phyloP scores from a whole-genome alignment of 2,888 invertebrate genomes.

The Apamea anceps region DNA sequence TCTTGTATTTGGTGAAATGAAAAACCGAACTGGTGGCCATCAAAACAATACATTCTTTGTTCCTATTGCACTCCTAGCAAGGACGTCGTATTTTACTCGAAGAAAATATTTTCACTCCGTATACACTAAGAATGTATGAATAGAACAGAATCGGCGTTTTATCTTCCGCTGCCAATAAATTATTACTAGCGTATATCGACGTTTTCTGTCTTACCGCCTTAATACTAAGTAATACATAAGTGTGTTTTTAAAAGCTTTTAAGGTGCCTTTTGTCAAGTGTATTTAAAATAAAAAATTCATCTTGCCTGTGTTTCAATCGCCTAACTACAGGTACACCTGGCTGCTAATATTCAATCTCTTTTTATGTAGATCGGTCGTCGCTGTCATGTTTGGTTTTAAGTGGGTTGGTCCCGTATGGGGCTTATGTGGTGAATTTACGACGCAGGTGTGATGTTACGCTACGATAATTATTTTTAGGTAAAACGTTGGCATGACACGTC shows the following conservation, averaged over 20 bases:
- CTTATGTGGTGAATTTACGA: not conserved
- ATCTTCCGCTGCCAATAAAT: slow-evolving; percentile 30
- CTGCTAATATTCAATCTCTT: not conserved
- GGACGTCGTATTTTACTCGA: not conserved
- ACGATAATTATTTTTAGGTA: not conserved
- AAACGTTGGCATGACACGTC: not conserved
- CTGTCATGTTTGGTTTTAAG: not conserved
- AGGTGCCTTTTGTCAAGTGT: not conserved
- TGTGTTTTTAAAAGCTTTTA: slow-evolving; percentile 25
- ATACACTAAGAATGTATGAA: slow-evolving; percentile 13
- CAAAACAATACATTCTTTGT: slow-evolving; percentile 14
- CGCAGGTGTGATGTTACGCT: not conserved
- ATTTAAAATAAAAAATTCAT: slow-evolving; percentile 26
- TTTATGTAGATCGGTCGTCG: not conserved
- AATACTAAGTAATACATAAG: slow-evolving; percentile 15
- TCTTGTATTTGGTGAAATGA: not conserved
- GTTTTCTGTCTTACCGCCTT: slow-evolving; percentile 34
- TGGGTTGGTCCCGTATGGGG: too few relatives aligned
- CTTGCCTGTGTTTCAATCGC: not conserved
- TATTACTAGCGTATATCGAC: slow-evolving; percentile 49
- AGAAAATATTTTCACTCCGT: slow-evolving; percentile 23
- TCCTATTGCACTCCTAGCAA: slow-evolving; percentile 10
- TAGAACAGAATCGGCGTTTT: slow-evolving; percentile 20
- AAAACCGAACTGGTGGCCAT: not conserved
- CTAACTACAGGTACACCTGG: not conserved